phyloP scores from a whole-genome alignment of 2,113 vertebrate genomes.

The Electrona antarctica region DNA sequence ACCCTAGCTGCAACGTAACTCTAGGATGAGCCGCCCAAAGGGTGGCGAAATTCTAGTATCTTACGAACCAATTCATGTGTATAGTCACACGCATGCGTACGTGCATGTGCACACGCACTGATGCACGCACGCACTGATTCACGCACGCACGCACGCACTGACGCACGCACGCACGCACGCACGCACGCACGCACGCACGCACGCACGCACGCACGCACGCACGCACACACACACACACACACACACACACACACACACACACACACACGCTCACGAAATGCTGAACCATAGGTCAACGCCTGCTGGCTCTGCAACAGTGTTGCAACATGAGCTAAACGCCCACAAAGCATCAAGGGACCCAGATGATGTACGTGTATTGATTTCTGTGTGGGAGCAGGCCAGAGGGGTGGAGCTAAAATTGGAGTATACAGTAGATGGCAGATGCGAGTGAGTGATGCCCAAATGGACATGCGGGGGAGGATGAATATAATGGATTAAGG shows the following conservation, averaged over 20 bases:
- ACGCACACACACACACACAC: neutral
- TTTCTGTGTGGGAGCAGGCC: constrained; percentile 71
- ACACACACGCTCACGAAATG: constrained; percentile 26
- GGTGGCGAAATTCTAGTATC: neutral
- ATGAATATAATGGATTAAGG: constrained; percentile 33
- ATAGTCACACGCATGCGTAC: neutral
- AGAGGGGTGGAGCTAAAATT: constrained; percentile 72
- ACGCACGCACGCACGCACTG: neutral
- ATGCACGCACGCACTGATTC: no score
- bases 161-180: neutral
- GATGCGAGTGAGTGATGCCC: constrained; percentile 47
- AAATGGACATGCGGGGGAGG: constrained; percentile 56
- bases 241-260: neutral
- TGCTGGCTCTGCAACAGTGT: constrained; percentile 66
- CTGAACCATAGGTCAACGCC: constrained; percentile 73
- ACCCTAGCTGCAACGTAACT: no score
- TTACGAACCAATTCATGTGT: neutral
- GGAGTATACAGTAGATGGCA: constrained; percentile 58
- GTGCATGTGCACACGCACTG: neutral
- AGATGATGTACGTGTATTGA: constrained; percentile 76
- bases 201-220: neutral
- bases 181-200: neutral
- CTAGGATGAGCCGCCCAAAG: no score
- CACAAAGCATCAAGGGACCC: constrained; percentile 72
- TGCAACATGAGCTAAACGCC: constrained; percentile 73